phyloP scores from a whole-genome alignment of 2,888 invertebrate genomes.

The Torymus tubicola region DNA sequence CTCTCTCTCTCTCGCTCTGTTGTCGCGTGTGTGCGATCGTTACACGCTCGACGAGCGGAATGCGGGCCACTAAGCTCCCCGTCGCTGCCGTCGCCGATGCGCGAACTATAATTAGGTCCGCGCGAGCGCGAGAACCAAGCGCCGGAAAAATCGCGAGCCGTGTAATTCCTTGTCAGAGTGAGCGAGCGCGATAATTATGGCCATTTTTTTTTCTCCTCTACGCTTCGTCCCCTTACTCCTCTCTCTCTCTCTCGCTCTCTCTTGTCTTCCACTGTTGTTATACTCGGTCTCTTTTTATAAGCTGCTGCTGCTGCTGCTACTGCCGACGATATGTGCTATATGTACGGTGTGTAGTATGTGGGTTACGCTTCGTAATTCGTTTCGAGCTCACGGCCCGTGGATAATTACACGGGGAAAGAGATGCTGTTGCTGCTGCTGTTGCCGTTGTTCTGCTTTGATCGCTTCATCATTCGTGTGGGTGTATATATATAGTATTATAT shows the following conservation, averaged over 20 bases:
- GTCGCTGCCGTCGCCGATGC: background rate
- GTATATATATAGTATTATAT: too few species aligned
- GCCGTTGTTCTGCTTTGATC: constrained; percentile 28
- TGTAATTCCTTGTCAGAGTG: constrained; percentile 31
- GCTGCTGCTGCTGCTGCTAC: too few species aligned
- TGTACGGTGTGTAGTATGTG: background rate
- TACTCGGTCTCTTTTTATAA: background rate
- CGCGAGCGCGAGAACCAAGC: background rate
- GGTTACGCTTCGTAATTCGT: constrained; percentile 35
- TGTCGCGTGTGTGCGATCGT: constrained; percentile 2
- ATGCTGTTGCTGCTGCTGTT: background rate
- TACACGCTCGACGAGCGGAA: constrained; percentile 13
- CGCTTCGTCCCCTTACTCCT: too few species aligned
- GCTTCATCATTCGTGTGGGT: constrained; percentile 8
- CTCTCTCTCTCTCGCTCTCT: background rate
- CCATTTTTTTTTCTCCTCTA: too few species aligned
- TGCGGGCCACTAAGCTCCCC: background rate
- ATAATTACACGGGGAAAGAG: constrained; percentile 24
- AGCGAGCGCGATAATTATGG: constrained; percentile 48
- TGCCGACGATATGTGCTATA: background rate
- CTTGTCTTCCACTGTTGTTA: background rate
- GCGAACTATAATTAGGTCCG: constrained; percentile 49
- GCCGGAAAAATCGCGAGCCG: constrained; percentile 48
- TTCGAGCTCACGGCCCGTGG: constrained; percentile 36
- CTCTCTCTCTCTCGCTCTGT: constrained; percentile 1